A percentile compares a stretch with the other conserved stretches of the same genome.
phyloP scores from a whole-genome alignment of 2,888 invertebrate genomes.

The Hypomecis atomaria region DNA sequence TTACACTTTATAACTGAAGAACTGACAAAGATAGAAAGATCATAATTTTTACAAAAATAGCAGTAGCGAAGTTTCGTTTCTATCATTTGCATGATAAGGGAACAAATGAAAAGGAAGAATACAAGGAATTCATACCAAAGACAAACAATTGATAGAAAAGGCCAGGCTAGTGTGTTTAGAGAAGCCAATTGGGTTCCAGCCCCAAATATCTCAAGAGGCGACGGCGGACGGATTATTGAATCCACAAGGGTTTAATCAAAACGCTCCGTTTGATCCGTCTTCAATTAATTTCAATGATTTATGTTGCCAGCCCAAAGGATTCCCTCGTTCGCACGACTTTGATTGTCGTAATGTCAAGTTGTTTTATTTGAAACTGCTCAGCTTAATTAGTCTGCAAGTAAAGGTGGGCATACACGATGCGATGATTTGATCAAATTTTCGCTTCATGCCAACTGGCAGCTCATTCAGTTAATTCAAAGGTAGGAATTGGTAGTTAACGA shows the following conservation, averaged over 20 bases:
- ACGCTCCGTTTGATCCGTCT: slow-evolving; percentile 34
- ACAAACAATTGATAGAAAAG: neutral
- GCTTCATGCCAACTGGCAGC: too few species aligned
- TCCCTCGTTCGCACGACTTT: slow-evolving; percentile 25
- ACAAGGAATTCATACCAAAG: neutral
- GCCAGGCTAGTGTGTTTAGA: slow-evolving; percentile 17
- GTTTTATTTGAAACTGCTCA: slow-evolving; percentile 1
- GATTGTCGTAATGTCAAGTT: slow-evolving; percentile 21
- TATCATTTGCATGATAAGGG: too few species aligned
- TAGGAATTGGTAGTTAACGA: too few species aligned
- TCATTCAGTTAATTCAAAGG: too few species aligned
- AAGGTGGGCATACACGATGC: too few species aligned
- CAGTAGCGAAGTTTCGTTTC: too few species aligned
- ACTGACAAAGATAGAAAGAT: too few species aligned
- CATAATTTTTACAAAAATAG: too few species aligned
- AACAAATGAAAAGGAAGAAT: neutral
- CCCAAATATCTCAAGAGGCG: slow-evolving; percentile 33
- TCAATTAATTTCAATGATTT: slow-evolving; percentile 41
- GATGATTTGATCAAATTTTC: too few species aligned
- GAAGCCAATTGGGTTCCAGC: slow-evolving; percentile 11
- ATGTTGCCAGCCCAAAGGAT: slow-evolving; percentile 31
- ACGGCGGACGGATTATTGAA: slow-evolving; percentile 39
- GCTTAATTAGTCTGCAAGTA: neutral
- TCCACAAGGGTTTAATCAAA: slow-evolving; percentile 34
- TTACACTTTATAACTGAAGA: too few species aligned